Conservation (phyloP, 2,888 invertebrate genomes). For the Caenorhabditis imperialis region DNA sequence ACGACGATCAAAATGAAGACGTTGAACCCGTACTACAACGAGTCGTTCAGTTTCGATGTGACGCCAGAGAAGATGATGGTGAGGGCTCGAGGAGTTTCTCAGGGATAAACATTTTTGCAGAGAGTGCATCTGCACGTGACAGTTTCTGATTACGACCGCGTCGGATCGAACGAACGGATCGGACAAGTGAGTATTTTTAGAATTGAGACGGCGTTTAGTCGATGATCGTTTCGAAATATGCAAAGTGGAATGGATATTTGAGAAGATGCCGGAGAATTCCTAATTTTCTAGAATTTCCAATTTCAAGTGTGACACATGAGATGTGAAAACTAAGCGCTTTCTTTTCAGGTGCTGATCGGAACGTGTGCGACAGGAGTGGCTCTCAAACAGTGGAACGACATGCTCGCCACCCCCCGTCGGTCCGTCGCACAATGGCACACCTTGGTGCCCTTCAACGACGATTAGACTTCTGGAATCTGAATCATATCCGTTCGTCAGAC, state of each 20-base stretch:
- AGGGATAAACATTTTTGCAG: constrained; percentile 81
- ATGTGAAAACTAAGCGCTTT: not conserved
- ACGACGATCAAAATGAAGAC: constrained; percentile 99
- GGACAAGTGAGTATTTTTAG: constrained; percentile 83
- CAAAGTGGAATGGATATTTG: not conserved
- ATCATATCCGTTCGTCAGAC: not conserved
- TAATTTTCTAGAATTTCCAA: not conserved
- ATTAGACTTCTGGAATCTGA: constrained; percentile 47
- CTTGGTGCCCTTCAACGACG: constrained; percentile 93
- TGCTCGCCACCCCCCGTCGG: constrained; percentile 97
- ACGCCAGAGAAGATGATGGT: constrained; percentile 99
- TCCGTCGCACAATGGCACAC: constrained; percentile 99
- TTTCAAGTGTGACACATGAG: no score
- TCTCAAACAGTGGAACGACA: constrained; percentile 93
- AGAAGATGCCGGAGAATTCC: not conserved
- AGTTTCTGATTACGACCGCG: constrained; percentile 99
- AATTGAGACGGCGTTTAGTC: not conserved
- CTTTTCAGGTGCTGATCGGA: constrained; percentile 86
- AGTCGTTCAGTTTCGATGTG: constrained; percentile 99
- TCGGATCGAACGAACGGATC: constrained; percentile 99
- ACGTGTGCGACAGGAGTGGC: constrained; percentile 89
- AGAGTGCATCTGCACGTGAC: constrained; percentile 98
- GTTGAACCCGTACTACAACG: constrained; percentile 99
- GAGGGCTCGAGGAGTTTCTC: not conserved
- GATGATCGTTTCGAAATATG: constrained; percentile 3